These are phyloP conservation scores for Adelges cooleyi DNA, from an alignment of 1,140 invertebrate species.

Conservation along the genomic window DNA sequence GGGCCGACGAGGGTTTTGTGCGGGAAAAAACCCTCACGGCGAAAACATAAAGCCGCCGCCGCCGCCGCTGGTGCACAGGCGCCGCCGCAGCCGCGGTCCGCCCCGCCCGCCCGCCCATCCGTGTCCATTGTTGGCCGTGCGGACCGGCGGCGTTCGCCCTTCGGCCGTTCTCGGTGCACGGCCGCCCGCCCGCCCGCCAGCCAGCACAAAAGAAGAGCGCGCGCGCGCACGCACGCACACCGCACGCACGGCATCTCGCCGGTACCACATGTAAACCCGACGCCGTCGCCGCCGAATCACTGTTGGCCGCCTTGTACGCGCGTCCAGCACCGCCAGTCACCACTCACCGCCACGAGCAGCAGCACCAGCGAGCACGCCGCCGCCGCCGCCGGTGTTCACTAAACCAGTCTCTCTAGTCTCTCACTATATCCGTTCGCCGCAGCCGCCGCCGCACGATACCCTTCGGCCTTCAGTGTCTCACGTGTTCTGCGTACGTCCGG, in stretches of 20 bases:
- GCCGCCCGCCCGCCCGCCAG: not conserved
- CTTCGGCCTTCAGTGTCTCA: slow-evolving; percentile 22
- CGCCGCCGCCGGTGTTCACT: too few relatives aligned
- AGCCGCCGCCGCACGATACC: not conserved
- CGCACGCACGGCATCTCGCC: not conserved
- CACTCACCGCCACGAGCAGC: not conserved
- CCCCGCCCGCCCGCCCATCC: not conserved
- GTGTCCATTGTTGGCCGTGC: not conserved
- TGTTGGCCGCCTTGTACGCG: not conserved
- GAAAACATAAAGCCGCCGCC: slow-evolving; percentile 7
- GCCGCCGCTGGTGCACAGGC: not conserved
- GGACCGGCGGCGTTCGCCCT: slow-evolving; percentile 16
- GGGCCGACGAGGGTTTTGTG: too few relatives aligned
- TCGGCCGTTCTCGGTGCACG: not conserved
- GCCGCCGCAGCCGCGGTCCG: not conserved
- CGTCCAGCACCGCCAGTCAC: not conserved
- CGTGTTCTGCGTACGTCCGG: slow-evolving; percentile 14
- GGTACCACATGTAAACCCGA: not conserved
- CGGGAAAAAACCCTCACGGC: slow-evolving; percentile 4
- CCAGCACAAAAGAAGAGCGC: not conserved
- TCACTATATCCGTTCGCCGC: too few relatives aligned
- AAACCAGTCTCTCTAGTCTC: too few relatives aligned
- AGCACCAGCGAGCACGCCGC: not conserved
- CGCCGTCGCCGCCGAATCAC: not conserved
- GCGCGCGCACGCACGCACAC: not conserved